Evolutionary conservation across 2,888 invertebrate genomes (phyloP).

Genomic region (Azorinus chamasolen): DNA sequence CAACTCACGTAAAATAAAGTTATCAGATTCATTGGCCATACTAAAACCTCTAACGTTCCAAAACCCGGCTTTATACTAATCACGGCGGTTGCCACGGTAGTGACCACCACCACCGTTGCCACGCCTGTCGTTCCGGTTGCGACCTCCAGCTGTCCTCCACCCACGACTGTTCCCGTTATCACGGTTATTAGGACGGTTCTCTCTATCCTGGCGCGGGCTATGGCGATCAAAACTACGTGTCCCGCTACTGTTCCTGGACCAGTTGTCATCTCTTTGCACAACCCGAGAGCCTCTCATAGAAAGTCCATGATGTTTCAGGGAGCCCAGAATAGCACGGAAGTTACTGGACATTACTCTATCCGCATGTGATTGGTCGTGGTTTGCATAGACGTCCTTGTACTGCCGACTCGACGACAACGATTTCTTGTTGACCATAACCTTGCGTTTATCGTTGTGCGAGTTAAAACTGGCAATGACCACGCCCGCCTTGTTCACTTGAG

Average conservation of each 20-base stretch:
- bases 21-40: too few relatives aligned
- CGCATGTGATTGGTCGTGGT: conserved; percentile 19
- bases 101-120: too few relatives aligned
- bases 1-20: too few relatives aligned
- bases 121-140: too few relatives aligned
- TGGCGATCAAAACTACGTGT: too few relatives aligned
- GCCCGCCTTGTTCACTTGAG: neutral
- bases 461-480: conserved; percentile 11
- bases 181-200: neutral
- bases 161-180: conserved; percentile 1
- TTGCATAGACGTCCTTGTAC: conserved; percentile 5
- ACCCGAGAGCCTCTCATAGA: conserved; percentile 13
- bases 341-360: conserved; percentile 19
- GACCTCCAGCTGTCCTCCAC: too few relatives aligned
- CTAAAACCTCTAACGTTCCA: too few relatives aligned
- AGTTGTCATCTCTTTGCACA: neutral
- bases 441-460: conserved; percentile 14
- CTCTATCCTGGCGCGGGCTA: neutral
- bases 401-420: neutral
- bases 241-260: too few relatives aligned
- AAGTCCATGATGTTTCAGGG: conserved; percentile 5
- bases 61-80: too few relatives aligned
- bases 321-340: conserved; percentile 8
- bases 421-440: conserved; percentile 21
- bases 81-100: too few relatives aligned